Base-by-base conservation (phyloP, 2,797 vertebrate genomes). In the Cheirogaleus major region DNA sequence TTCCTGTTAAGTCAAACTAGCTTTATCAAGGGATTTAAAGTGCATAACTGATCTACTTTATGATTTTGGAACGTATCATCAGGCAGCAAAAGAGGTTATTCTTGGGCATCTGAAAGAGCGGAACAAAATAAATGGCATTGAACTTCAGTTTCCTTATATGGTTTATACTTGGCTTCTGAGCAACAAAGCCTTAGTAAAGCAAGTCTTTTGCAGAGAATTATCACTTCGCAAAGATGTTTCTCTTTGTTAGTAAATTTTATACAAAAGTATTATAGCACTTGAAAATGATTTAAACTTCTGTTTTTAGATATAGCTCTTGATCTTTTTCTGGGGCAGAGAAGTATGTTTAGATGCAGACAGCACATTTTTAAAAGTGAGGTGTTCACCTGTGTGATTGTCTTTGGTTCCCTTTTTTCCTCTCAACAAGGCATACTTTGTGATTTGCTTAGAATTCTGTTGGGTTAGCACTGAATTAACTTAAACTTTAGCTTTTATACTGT, bases 121-220 rank as follows among this genome's bases (percentile, higher is more conserved):
- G 85, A 95, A 95, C 92, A 98, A 97, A 99, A 98, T 98, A 98
- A 97, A 98, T 98, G 97, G 94, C 96, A 94, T 89, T 98, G 98
- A 98, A 98, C 97, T 98, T 98, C 2, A 17, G 41, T 97, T 98
- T 98, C 98, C 98, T 98, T 98, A 97, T 98, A 98, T 97, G 98
- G 98, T 52, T 97, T 97, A 95, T 98, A 41, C 43, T 98, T 99
- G 98, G 98, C 98, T 95, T 96, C 96, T 98, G 95, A 98, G 96
- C 97, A 98, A 22, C 96, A 92, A 97, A 97, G 95, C 94, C 98
- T 98, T 98, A 98, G 98, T 91, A 98, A 97, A 98, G 81, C 97
- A 98, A 98, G 97, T 98, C 96, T 98, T 98, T 98, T 96, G 97
- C 89, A 97, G 98, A 98, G 97, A 98, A 79, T 1, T 93, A 89